Conservation (phyloP, 2,113 vertebrate genomes). For the Xenopus borealis region DNA sequence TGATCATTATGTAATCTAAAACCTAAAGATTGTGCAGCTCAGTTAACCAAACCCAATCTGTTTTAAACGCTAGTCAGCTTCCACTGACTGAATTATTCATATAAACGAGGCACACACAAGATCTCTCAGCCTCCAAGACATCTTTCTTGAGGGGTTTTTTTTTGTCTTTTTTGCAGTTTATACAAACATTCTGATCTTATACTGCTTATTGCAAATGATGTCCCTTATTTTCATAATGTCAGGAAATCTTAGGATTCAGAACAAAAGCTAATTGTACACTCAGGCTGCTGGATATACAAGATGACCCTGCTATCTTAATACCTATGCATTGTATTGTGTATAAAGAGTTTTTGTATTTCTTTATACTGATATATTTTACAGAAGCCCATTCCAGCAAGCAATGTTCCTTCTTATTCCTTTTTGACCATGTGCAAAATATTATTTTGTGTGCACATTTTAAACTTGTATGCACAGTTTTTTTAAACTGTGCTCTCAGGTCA, state of each 20-base stretch:
- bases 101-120: slow-evolving; percentile 15
- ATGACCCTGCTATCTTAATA: background rate
- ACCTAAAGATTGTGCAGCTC: slow-evolving; percentile 20
- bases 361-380: too few relatives aligned
- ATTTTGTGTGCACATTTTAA: too few relatives aligned
- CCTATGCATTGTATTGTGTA: too few relatives aligned
- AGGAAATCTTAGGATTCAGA: background rate
- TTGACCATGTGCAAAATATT: too few relatives aligned
- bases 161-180: slow-evolving; percentile 18
- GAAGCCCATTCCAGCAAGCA: too few relatives aligned
- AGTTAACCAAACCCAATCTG: slow-evolving; percentile 37
- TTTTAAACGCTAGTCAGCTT: slow-evolving; percentile 39
- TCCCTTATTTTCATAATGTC: slow-evolving; percentile 11
- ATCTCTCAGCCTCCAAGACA: slow-evolving; percentile 21
- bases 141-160: slow-evolving; percentile 13
- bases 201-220: slow-evolving; percentile 23
- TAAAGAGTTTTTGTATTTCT: too few relatives aligned
- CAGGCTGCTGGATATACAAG: background rate
- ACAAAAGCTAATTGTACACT: background rate
- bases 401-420: too few relatives aligned
- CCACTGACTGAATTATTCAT: slow-evolving; percentile 44
- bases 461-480: too few relatives aligned
- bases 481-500: too few relatives aligned
- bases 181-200: slow-evolving; percentile 25
- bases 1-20: slow-evolving; percentile 38